phyloP scores from a whole-genome alignment of 2,888 invertebrate genomes.

The Melanargia galathea region DNA sequence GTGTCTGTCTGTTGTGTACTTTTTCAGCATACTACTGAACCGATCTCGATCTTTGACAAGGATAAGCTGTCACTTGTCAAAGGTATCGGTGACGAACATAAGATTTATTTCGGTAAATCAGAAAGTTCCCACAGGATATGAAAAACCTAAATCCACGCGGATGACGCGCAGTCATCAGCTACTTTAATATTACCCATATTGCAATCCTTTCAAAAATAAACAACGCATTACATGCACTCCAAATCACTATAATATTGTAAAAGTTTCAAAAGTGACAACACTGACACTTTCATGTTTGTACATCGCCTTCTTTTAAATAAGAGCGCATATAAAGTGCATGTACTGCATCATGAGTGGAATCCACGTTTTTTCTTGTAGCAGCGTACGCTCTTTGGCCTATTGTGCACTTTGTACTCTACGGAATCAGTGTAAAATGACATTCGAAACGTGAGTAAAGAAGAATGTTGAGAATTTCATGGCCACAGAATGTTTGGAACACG shows the following conservation, averaged over 20 bases:
- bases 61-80: too few relatives aligned
- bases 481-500: too few relatives aligned
- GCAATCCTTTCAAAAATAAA: constrained; percentile 18
- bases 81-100: too few relatives aligned
- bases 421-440: not conserved
- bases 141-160: too few relatives aligned
- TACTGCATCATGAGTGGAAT: constrained; percentile 12
- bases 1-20: too few relatives aligned
- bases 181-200: too few relatives aligned
- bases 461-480: too few relatives aligned
- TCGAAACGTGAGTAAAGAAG: not conserved
- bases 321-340: constrained; percentile 28
- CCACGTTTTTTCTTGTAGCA: constrained; percentile 18
- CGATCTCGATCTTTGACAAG: too few relatives aligned
- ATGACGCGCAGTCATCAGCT: too few relatives aligned
- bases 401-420: constrained; percentile 21
- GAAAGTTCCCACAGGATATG: too few relatives aligned
- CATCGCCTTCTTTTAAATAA: constrained; percentile 38
- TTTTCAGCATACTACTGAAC: too few relatives aligned
- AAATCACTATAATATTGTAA: constrained; percentile 19
- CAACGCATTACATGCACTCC: constrained; percentile 25
- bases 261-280: constrained; percentile 33
- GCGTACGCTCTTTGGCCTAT: constrained; percentile 29
- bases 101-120: too few relatives aligned
- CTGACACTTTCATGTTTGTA: constrained; percentile 25